Evolutionary conservation across 35 echinoderm and acorn worm species (phyloP), one percentile per base, ranked within the genome.

Genomic region (Hemicentrotus pulcherrimus): DNA sequence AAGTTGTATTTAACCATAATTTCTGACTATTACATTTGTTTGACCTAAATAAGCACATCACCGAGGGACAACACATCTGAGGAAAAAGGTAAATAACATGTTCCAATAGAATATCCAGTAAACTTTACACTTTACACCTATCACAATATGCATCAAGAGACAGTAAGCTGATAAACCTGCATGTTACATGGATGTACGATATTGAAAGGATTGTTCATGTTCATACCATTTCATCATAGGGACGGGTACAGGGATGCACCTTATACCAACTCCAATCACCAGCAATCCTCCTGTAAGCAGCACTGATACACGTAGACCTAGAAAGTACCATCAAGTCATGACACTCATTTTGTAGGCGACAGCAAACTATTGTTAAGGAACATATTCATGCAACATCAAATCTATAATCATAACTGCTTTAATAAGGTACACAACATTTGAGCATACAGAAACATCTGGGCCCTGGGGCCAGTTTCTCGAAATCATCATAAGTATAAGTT

Each of bases 181-280:
- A 28, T n/a, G n/a, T n/a, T n/a, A n/a, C n/a, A n/a, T n/a, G n/a
- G n/a, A n/a, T n/a, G n/a, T n/a, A n/a, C n/a, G n/a, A n/a, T n/a
- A n/a, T 41, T 41, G 35, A 41, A 41, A 41, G 35, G 35, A 41
- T 41, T 41, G 35, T 41, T 41, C 35, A 41, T 50, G 48, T 24
- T 52, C 16, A 13, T 93, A 93, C 91, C 91, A 93, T 58, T 50
- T 93, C 91, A 93, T 93, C 48, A 46, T 93, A 58, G 15, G 4
- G 2, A 50, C n/a, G 11, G 91, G 91, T 31, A 93, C 91, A 15
- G 91, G 91, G 48, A 93, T 93, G 48, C 91, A 93, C 46, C 91
- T 47, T 13, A 93, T 28, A 31, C 46, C 91, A 47, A 93, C 32
- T n/a, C 91, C 91, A 13, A 93, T 31, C 16, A 93, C 47, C 91